These are phyloP conservation scores for Huso huso DNA, from an alignment of 2,797 vertebrate genomes.

Conservation along the genomic window DNA sequence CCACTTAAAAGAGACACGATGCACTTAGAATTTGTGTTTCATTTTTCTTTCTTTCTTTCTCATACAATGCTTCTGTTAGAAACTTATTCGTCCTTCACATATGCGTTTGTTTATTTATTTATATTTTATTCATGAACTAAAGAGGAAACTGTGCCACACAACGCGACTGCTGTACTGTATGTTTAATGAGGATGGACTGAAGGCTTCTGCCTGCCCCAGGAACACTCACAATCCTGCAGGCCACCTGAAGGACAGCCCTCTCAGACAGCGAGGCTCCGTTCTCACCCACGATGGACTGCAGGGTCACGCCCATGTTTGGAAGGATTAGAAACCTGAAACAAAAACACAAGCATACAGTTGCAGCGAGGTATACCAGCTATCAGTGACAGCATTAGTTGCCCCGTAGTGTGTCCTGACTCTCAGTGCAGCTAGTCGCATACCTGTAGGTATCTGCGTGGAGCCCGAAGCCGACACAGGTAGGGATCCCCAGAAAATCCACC, in stretches of 20 bases:
- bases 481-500: slow-evolving; percentile 73
- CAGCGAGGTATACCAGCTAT: neutral
- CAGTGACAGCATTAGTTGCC: neutral
- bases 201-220: neutral
- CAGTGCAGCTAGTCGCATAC: slow-evolving; percentile 43
- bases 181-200: too few relatives aligned
- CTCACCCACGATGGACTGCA: slow-evolving; percentile 63
- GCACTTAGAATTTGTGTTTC: too few relatives aligned
- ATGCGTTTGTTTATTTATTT: too few relatives aligned
- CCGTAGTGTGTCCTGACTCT: neutral
- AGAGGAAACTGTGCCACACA: too few relatives aligned
- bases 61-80: too few relatives aligned
- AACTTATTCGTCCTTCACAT: too few relatives aligned
- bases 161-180: too few relatives aligned
- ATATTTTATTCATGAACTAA: too few relatives aligned
- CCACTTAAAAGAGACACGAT: too few relatives aligned
- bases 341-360: neutral
- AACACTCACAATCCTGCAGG: slow-evolving; percentile 67
- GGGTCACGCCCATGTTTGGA: slow-evolving; percentile 68
- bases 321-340: slow-evolving; percentile 81
- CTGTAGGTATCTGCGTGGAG: slow-evolving; percentile 71
- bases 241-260: slow-evolving; percentile 68
- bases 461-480: slow-evolving; percentile 77
- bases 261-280: slow-evolving; percentile 44
- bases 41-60: too few relatives aligned